Evolutionary conservation across 2,888 invertebrate species (phyloP).

Genomic region (Ochropleura leucogaster): DNA sequence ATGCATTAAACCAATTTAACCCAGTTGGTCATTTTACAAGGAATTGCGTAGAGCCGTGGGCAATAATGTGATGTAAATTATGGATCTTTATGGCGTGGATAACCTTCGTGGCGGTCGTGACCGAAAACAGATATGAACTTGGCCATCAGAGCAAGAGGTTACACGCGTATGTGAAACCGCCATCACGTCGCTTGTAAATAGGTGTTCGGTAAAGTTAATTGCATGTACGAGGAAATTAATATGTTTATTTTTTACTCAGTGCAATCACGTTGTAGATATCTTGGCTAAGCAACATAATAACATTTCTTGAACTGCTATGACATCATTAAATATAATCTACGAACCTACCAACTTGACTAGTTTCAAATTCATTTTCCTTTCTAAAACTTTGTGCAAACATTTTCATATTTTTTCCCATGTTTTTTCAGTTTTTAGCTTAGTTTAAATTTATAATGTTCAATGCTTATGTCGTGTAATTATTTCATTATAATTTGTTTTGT

Average conservation of each 20-base stretch:
- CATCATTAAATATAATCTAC: slow-evolving; percentile 15
- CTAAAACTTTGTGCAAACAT: not conserved
- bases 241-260: slow-evolving; percentile 36
- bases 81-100: slow-evolving; percentile 75
- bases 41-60: slow-evolving; percentile 56
- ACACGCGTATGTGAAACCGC: slow-evolving; percentile 48
- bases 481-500: slow-evolving; percentile 31
- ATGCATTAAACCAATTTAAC: slow-evolving; percentile 82
- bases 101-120: slow-evolving; percentile 78
- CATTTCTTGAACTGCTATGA: slow-evolving; percentile 22
- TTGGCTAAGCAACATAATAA: not conserved
- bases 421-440: not conserved
- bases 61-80: slow-evolving; percentile 66
- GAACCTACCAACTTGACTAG: not conserved
- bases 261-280: slow-evolving; percentile 14
- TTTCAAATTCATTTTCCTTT: not conserved
- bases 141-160: slow-evolving; percentile 50
- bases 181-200: slow-evolving; percentile 31
- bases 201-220: slow-evolving; percentile 40
- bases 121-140: slow-evolving; percentile 75
- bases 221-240: slow-evolving; percentile 44
- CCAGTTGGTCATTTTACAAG: slow-evolving; percentile 71
- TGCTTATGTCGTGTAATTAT: slow-evolving; percentile 5
- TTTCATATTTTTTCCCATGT: not conserved
- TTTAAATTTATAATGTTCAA: not conserved